A percentile compares a stretch with the other conserved stretches of the same genome.
These are phyloP conservation scores for Euura saliciscinereae DNA, from an alignment of 1,140 invertebrate genomes.

Conservation along the genomic window DNA sequence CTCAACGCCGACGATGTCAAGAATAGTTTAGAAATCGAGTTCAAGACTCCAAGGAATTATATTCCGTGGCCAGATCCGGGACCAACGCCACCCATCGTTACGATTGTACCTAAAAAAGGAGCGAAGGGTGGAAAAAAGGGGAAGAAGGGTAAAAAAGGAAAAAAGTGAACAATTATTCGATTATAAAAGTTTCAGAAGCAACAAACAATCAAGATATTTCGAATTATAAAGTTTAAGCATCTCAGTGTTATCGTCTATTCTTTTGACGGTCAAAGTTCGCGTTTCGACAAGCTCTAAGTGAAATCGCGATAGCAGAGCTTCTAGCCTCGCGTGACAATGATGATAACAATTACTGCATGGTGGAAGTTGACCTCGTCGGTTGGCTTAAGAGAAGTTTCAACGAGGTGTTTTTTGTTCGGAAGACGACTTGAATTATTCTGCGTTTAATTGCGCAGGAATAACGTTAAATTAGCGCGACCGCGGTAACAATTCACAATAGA, in stretches of 20 bases:
- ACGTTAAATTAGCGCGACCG: not conserved
- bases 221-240: too few relatives aligned
- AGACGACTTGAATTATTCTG: not conserved
- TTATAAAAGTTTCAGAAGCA: conserved; percentile 8
- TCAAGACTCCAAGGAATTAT: conserved; percentile 49
- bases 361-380: not conserved
- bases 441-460: not conserved
- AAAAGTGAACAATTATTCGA: not conserved
- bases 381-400: not conserved
- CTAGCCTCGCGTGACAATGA: not conserved
- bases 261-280: too few relatives aligned
- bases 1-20: conserved; percentile 28
- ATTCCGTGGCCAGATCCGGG: conserved; percentile 33
- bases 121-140: conserved; percentile 12
- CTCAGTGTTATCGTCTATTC: too few relatives aligned
- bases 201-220: conserved; percentile 20
- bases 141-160: conserved; percentile 13
- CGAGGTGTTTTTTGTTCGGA: not conserved
- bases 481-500: not conserved
- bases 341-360: not conserved
- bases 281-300: too few relatives aligned
- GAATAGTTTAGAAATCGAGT: conserved; percentile 43
- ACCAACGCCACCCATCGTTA: conserved; percentile 29
- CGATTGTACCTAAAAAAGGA: conserved; percentile 27
- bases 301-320: too few relatives aligned